Base-by-base conservation (phyloP, 2,888 invertebrate genomes). In the Corbicula japonica region DNA sequence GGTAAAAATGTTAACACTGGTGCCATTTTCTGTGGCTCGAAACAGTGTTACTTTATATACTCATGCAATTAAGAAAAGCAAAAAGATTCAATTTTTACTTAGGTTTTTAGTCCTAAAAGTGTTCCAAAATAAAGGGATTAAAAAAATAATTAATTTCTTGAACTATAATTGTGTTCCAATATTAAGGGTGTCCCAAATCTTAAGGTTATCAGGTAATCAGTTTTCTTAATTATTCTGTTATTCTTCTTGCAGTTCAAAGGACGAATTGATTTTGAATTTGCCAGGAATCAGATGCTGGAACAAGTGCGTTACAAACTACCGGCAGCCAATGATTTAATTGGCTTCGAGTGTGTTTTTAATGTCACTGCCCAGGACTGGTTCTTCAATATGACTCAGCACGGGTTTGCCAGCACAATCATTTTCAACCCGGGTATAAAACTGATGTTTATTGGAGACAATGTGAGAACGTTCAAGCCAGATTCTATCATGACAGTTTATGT, bases 391-490 rank as follows among this genome's bases (percentile, higher is more conserved):
- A 92, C 92, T 48, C 86, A 93, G 56, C 89, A 88, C 4, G 99
- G 98, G 0, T 97, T 96, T 94, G 96, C 98, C 18, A 96, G 96
- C 76, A 97, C 98, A 0, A 95, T 98, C 85, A 96, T 99, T 62
- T 98, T 96, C 92, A 97, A 98, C 94, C 97, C 98, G 0, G 97
- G 97, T 8, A 95, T 98, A 8, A 95, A 96, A 68, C 95, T 98
- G 0, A 95, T 96, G 44, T 97, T 98, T 93, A 95, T 98, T 1
- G 99, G 98, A 0, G 97, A 97, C 38, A 95, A 96, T 0, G 97
- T 98, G 8, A 97, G 98, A 93, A 96, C 99, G 21, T 98, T 98
- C 94, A 99, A 98, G 93, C 98, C 99, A 0, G 95, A 97, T 10
- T 98, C 98, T 97, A 97, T 98, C 0, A 96, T 98, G 89, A 96